Evolutionary conservation across 2,113 vertebrate species (phyloP), one percentile per base, ranked within the genome.

Genomic region (Litocranius walleri): DNA sequence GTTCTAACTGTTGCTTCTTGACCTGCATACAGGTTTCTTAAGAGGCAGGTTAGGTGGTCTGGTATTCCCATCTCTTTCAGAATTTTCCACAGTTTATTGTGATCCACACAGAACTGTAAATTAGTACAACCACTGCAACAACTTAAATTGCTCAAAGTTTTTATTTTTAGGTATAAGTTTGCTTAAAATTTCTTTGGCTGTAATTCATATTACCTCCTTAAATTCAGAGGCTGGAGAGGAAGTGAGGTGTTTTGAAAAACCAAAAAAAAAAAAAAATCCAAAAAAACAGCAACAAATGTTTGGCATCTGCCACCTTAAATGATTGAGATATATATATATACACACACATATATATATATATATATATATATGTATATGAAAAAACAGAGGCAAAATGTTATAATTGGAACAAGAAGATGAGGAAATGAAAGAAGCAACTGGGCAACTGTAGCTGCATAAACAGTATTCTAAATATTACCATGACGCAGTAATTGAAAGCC

Each of bases 401-500:
- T 56, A 59, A 61, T 2, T 89, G 25, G 25, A 86, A 88, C 6
- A 50, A 62, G 36, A 56, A 30, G 45, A 36, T 13, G 4, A 81
- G 2, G n/a, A 82, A 56, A 7, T 67, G 16, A 50, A 74, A 78
- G 48, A 45, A 89, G 9, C 15, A 57, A 9, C 11, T 29, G 29
- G 7, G 27, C 0, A 0, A 82, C 59, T 16, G 3, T 23, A 48
- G 45, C 33, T 86, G 2, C 27, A 15, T 50, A 64, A 89, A 40
- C 15, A 89, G 40, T 62, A 33, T 56, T 90, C 19, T 36, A 7
- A 48, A 45, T 45, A 36, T 21, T 50, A 14, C n/a, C 43, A 23
- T 88, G 56, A 16, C 50, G 0, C 10, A 10, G 11, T 10, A 8
- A 1, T 6, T 16, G 1, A 3, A 40, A 52, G 19, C 27, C 62